Conservation (phyloP, 35 echinoderm and acorn worm genomes). For the Hemicentrotus pulcherrimus region DNA sequence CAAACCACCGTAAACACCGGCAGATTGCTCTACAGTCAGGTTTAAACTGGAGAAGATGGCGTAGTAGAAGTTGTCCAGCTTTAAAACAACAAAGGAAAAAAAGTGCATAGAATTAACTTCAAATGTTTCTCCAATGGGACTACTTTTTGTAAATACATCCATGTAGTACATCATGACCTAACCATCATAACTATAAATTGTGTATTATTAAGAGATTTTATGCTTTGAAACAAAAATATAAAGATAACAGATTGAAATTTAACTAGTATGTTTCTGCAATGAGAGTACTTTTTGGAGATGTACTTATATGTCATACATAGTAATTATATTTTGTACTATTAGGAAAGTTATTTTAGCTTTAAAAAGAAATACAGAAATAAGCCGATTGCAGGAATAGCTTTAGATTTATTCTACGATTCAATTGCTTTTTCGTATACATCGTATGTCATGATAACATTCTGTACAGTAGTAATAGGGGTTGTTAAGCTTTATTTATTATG, state of each 20-base stretch:
- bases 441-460: no score
- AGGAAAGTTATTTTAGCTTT: background rate
- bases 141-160: background rate
- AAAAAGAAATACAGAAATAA: background rate
- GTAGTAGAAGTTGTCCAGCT: conserved; percentile 9
- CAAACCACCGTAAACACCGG: conserved; percentile 63
- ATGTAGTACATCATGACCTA: no score
- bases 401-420: no score
- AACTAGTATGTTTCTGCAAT: background rate
- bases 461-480: no score
- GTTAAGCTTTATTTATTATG: no score
- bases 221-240: background rate
- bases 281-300: no score
- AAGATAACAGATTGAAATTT: background rate
- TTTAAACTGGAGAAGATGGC: background rate
- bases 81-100: background rate
- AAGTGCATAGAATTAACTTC: background rate
- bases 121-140: background rate
- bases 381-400: no score
- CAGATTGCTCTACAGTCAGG: conserved; percentile 58
- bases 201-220: background rate
- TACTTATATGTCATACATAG: no score
- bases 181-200: no score
- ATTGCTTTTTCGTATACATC: no score
- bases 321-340: no score